phyloP scores from a whole-genome alignment of 2,797 vertebrate species.

The Lutjanus argentimaculatus region DNA sequence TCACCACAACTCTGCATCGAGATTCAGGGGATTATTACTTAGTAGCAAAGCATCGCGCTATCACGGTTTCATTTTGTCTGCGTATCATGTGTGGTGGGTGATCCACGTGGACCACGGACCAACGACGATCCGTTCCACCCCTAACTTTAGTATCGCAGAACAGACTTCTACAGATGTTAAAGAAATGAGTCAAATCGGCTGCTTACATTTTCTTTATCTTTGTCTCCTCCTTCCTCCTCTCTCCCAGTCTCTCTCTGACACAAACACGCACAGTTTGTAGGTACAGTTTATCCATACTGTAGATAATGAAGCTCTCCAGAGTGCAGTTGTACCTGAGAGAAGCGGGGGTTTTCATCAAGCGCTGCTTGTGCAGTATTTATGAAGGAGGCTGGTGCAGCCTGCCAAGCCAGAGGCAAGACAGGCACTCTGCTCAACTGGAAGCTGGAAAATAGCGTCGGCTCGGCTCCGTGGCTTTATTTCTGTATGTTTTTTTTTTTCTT shows the following conservation, averaged over 20 bases:
- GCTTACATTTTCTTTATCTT: neutral
- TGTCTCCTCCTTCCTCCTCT: neutral
- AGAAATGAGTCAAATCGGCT: slow-evolving; percentile 4
- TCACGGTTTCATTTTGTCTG: too few species aligned
- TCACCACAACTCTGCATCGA: too few species aligned
- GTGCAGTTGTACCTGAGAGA: slow-evolving; percentile 81
- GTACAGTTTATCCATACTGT: slow-evolving; percentile 66
- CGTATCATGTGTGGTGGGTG: too few species aligned
- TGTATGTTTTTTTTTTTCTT: neutral
- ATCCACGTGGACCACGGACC: too few species aligned
- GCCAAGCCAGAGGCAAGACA: slow-evolving; percentile 77
- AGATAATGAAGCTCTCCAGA: slow-evolving; percentile 77
- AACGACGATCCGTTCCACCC: too few species aligned
- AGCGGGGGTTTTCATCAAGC: slow-evolving; percentile 73
- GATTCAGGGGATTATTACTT: too few species aligned
- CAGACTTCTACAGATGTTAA: neutral
- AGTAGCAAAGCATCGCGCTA: too few species aligned
- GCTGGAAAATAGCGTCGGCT: slow-evolving; percentile 59
- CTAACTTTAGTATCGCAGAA: neutral
- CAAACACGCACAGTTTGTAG: slow-evolving; percentile 49
- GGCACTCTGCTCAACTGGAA: slow-evolving; percentile 71
- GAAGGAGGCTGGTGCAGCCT: slow-evolving; percentile 75
- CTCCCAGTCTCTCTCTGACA: slow-evolving; percentile 34
- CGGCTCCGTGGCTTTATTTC: slow-evolving; percentile 47
- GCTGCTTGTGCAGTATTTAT: slow-evolving; percentile 80